Base-by-base conservation (phyloP, 64 coral and sea anemone genomes). In the Dendrophyllia cribrosa region DNA sequence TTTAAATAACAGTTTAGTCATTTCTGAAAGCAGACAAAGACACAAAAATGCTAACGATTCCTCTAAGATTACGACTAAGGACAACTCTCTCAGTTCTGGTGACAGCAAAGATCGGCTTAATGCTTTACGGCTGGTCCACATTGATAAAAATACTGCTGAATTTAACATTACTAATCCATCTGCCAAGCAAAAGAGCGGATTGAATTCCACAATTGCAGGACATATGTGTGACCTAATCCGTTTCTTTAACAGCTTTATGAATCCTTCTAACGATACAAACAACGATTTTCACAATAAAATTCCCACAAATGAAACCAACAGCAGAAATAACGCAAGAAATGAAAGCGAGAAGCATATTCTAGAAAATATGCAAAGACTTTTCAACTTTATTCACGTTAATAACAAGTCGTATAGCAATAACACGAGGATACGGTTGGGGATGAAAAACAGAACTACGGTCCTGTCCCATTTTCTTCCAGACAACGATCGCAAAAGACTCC, bases 151-250 rank as follows among this genome's bases (percentile, higher is more conserved):
- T 76, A 7, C 17, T 15, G 17, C 23, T 43, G 3, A 3, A 25
- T 61, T 47, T 8, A 65, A 15, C 4, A 63, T 16, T 45, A 82
- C 34, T 13, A 26, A 82, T 10, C 34, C 17, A 10, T 52, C 51
- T 56, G 11, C 20, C 3, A 60, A 60, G 1, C 3, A 10, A 43
- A 84, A n/a, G 9, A 16, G 9, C 3, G 2, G 9, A 47, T 23
- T 50, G 9, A 67, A 84, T 84, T 50, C 61, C 7, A 22, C 44
- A 48, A 67, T 20, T 49, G n/a, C 44, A 68, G 67, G 67, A 68
- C 80, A 84, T 68, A 51, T 84, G 43, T 50, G 12, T 12, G 80
- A 84, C 11, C 46, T 84, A 48, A 84, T 84, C 1, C 66, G 48
- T 0, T 84, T 84, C 63, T 68, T 84, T 68, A 68, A 84, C 6